These are phyloP conservation scores for Emydocephalus ijimae DNA, from an alignment of 2,113 vertebrate species.

Conservation along the genomic window DNA sequence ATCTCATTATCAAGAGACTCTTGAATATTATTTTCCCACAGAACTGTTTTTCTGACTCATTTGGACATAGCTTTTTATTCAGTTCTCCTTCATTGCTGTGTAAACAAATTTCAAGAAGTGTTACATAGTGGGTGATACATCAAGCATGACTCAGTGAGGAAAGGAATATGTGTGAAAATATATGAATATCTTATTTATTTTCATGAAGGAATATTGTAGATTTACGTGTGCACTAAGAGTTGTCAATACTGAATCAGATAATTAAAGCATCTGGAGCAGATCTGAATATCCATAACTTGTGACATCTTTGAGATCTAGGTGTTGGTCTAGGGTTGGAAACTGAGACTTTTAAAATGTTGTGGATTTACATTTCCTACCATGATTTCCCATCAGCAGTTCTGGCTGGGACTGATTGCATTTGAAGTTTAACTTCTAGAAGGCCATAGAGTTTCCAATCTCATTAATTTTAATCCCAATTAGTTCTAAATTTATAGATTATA, in stretches of 20 bases:
- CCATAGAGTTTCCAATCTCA: not conserved
- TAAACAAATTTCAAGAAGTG: not conserved
- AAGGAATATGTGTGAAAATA: not conserved
- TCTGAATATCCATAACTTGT: not conserved
- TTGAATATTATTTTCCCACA: not conserved
- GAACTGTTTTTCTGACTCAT: not conserved
- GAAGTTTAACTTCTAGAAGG: not conserved
- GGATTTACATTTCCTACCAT: not conserved
- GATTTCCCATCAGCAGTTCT: not conserved
- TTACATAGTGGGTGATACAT: not conserved
- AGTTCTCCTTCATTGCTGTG: not conserved
- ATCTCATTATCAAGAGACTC: not conserved
- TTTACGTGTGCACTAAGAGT: not conserved
- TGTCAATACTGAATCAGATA: not conserved
- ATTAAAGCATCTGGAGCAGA: not conserved
- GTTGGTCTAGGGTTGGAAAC: not conserved
- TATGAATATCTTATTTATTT: not conserved
- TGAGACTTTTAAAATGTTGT: not conserved
- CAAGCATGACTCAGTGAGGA: not conserved
- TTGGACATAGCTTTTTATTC: not conserved
- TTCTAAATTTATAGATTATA: not conserved
- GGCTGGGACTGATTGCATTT: not conserved
- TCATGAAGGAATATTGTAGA: not conserved
- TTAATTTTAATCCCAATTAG: not conserved
- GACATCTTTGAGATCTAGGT: not conserved